These are phyloP conservation scores for Leptobrachium ailaonicum DNA, from an alignment of 2,113 vertebrate species.

Conservation along the genomic window DNA sequence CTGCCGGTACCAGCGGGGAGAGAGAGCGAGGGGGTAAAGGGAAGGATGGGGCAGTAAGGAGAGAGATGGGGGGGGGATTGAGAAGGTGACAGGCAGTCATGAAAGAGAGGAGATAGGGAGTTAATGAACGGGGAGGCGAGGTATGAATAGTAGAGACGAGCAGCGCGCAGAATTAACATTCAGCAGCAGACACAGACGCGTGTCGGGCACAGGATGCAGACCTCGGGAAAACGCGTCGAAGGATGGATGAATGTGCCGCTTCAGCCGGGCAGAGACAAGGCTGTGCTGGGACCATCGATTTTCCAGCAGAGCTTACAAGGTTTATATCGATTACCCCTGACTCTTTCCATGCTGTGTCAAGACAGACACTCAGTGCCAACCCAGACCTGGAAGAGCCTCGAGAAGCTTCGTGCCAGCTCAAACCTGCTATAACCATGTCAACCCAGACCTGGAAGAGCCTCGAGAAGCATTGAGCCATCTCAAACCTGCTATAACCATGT, in stretches of 20 bases:
- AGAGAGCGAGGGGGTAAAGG: no score
- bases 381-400: background rate
- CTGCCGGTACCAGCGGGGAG: no score
- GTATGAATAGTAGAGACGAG: conserved; percentile 11
- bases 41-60: no score
- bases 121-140: background rate
- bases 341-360: conserved; percentile 42
- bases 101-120: background rate
- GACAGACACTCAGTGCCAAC: conserved; percentile 10
- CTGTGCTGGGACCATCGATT: conserved; percentile 34
- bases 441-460: no score
- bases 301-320: conserved; percentile 20
- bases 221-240: conserved; percentile 22
- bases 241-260: conserved; percentile 23
- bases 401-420: background rate
- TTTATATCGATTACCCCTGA: conserved; percentile 35
- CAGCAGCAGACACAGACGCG: conserved; percentile 9
- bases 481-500: no score
- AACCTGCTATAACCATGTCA: no score
- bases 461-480: no score
- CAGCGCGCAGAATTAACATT: conserved; percentile 31
- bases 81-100: no score
- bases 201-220: conserved; percentile 8
- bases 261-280: conserved; percentile 24
- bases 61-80: no score